Conservation (phyloP, 2,888 invertebrate species). For the Bombyx huttoni region DNA sequence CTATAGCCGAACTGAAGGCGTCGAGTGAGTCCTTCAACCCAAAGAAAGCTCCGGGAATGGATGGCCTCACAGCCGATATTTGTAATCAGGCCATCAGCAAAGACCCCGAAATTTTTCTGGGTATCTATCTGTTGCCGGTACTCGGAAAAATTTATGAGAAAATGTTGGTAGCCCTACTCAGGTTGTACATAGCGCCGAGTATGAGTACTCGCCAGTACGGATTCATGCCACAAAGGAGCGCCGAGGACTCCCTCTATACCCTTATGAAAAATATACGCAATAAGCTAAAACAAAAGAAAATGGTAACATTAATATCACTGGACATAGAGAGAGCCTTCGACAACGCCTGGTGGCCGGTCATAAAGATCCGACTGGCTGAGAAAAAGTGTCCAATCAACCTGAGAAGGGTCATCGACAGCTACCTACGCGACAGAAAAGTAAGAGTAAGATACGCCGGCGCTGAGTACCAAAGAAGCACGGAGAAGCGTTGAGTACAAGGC, state of each 20-base stretch:
- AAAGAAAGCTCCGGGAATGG: conserved; percentile 5
- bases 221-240: conserved; percentile 10
- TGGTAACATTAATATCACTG: conserved; percentile 8
- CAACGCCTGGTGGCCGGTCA: conserved; percentile 19
- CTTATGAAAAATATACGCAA: conserved; percentile 1
- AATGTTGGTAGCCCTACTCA: conserved; percentile 6
- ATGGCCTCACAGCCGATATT: conserved; percentile 5
- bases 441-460: conserved; percentile 3
- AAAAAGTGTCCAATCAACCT: conserved; percentile 8
- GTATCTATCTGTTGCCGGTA: conserved; percentile 3
- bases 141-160: conserved; percentile 7
- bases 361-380: conserved; percentile 4
- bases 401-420: conserved; percentile 2
- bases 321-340: conserved; percentile 21
- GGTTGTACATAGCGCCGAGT: conserved; percentile 6
- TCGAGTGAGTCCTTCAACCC: not conserved
- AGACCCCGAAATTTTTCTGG: not conserved
- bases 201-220: conserved; percentile 8
- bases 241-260: conserved; percentile 11
- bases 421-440: conserved; percentile 5
- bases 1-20: not conserved
- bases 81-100: not conserved
- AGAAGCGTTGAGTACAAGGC: conserved; percentile 12
- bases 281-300: conserved; percentile 3
- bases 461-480: conserved; percentile 1